Conservation (phyloP, 2,888 invertebrate genomes). For the Acanthosoma haemorrhoidale region DNA sequence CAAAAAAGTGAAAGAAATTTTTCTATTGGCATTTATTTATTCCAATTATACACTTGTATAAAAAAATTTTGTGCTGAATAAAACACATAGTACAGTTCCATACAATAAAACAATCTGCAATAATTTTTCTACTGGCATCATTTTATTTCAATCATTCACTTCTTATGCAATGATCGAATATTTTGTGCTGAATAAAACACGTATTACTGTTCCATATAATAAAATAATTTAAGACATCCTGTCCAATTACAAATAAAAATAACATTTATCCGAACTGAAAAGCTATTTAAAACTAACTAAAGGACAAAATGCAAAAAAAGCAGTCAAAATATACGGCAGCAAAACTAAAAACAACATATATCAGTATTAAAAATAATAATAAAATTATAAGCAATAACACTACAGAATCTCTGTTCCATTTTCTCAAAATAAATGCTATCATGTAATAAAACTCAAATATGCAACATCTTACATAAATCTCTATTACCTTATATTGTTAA, state of each 20-base stretch:
- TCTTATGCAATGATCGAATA: no score
- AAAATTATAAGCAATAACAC: constrained; percentile 12
- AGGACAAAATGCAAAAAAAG: constrained; percentile 8
- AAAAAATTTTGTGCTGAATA: constrained; percentile 25
- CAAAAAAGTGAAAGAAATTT: background rate
- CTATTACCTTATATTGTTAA: constrained; percentile 7
- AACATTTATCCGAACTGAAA: background rate
- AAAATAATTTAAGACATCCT: constrained; percentile 27
- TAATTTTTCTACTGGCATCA: background rate
- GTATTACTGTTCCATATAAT: constrained; percentile 23
- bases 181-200: constrained; percentile 25
- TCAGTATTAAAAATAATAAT: constrained; percentile 1
- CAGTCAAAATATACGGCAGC: constrained; percentile 13
- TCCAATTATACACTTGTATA: constrained; percentile 20
- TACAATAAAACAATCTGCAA: constrained; percentile 24
- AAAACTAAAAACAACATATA: background rate
- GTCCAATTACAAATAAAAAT: constrained; percentile 11
- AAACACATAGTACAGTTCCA: constrained; percentile 20
- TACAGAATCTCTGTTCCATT: background rate
- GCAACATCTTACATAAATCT: constrained; percentile 10
- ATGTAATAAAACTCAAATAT: constrained; percentile 13
- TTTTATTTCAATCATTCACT: no score
- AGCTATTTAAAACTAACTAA: constrained; percentile 20
- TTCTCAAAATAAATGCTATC: constrained; percentile 9
- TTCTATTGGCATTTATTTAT: constrained; percentile 22